A percentile compares a stretch with the other conserved stretches of the same genome.
phyloP scores from a whole-genome alignment of 2,797 vertebrate species.

The Poliocrania exsul region DNA sequence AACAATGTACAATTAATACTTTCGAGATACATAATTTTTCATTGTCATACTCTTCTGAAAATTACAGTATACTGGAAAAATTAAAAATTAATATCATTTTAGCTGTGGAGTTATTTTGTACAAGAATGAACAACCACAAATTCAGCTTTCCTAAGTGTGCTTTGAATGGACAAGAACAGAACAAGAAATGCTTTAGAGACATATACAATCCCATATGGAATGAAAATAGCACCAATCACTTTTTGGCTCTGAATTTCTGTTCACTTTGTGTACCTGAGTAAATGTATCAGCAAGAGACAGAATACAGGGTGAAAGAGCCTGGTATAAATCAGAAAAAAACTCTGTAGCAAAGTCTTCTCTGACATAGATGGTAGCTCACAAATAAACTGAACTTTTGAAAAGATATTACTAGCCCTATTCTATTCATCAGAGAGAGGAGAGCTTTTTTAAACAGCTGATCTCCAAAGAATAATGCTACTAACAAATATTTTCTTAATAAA shows the following conservation, averaged over 20 bases:
- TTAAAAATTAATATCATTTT: background rate
- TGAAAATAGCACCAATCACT: background rate
- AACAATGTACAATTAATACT: background rate
- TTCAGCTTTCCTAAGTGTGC: background rate
- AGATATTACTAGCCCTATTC: background rate
- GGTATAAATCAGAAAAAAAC: background rate
- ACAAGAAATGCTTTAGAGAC: background rate
- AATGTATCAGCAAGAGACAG: background rate
- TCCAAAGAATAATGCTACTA: background rate
- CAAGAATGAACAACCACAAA: background rate
- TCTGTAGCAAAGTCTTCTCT: background rate
- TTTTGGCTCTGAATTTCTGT: background rate
- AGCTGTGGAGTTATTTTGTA: background rate
- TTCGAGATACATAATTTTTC: background rate
- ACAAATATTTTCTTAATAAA: background rate
- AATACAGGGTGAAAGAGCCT: background rate
- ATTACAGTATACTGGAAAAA: background rate
- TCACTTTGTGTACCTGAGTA: fast-evolving
- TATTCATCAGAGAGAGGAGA: background rate
- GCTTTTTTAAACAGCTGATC: background rate
- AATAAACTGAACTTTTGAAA: background rate
- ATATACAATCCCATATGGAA: too few species aligned
- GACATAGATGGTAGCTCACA: background rate
- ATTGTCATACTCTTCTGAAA: background rate
- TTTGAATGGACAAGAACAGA: background rate